A percentile compares a stretch with the other conserved stretches of the same genome.
These are phyloP conservation scores for Enteromius paludinosus DNA, from an alignment of 2,797 vertebrate species.

Conservation along the genomic window DNA sequence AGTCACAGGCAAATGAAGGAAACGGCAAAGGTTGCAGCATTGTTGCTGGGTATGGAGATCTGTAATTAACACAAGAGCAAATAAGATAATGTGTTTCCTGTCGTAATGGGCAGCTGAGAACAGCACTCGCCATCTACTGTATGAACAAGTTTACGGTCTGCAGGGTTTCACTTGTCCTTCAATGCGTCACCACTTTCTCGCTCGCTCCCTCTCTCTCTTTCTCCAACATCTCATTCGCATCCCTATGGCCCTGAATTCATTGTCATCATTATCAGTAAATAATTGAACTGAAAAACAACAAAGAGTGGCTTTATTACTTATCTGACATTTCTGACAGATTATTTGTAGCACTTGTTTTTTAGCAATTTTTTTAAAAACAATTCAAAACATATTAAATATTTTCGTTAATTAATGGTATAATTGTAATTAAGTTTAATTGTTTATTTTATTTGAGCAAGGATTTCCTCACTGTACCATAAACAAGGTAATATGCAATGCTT, in stretches of 20 bases:
- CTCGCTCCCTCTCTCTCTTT: background rate
- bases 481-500: background rate
- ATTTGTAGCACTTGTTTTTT: background rate
- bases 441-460: background rate
- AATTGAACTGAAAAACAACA: background rate
- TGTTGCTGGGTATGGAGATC: background rate
- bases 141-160: background rate
- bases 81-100: slow-evolving; percentile 9
- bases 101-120: slow-evolving; percentile 28
- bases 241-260: background rate
- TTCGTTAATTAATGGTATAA: background rate
- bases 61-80: slow-evolving; percentile 34
- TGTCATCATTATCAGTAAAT: slow-evolving; percentile 9
- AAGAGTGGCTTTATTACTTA: background rate
- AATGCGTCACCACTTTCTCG: background rate
- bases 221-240: background rate
- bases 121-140: background rate
- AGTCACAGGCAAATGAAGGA: slow-evolving; percentile 39
- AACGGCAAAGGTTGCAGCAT: slow-evolving; percentile 29
- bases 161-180: background rate
- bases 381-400: background rate
- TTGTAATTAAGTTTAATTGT: background rate
- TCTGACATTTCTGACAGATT: background rate
- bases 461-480: background rate
- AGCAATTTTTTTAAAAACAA: background rate